Percentiles rank a stretch among this genome's conserved stretches.
These are phyloP conservation scores for Acanthosepion lycidas DNA, from an alignment of 2,888 invertebrate genomes.

Conservation along the genomic window DNA sequence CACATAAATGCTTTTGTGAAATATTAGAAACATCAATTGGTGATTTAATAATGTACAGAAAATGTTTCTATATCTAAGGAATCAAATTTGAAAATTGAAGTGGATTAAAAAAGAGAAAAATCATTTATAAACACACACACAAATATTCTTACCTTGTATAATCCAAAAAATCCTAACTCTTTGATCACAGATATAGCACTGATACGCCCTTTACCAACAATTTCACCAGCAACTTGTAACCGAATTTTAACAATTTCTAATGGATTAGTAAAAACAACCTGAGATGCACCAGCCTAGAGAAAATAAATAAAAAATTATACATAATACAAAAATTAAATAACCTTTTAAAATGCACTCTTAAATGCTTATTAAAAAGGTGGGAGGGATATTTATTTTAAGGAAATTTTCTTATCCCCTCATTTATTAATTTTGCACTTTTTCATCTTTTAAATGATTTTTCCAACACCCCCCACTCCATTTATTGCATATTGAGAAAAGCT, in stretches of 20 bases:
- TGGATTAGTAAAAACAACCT: constrained; percentile 99
- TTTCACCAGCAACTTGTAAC: constrained; percentile 97
- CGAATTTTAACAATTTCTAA: constrained; percentile 99
- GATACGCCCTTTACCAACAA: constrained; percentile 82
- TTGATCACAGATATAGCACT: constrained; percentile 87
- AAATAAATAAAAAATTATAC: not conserved
- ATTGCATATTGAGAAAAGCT: too few relatives aligned
- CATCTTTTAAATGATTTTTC: too few relatives aligned
- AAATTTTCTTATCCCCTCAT: too few relatives aligned
- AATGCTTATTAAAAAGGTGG: too few relatives aligned
- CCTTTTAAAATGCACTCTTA: not conserved
- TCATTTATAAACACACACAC: not conserved
- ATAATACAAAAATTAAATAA: not conserved
- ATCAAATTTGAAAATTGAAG: too few relatives aligned
- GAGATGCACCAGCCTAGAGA: constrained; percentile 76
- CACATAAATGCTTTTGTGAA: too few relatives aligned
- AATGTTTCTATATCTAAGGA: too few relatives aligned
- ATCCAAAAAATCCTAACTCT: constrained; percentile 94
- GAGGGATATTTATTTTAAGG: too few relatives aligned
- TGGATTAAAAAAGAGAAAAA: not conserved
- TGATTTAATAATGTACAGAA: too few relatives aligned
- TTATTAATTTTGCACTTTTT: too few relatives aligned
- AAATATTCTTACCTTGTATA: constrained; percentile 86
- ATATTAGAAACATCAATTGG: too few relatives aligned
- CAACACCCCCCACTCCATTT: too few relatives aligned